Evolutionary conservation across 2,113 vertebrate species (phyloP).

Genomic region (Oreochromis spilurus): DNA sequence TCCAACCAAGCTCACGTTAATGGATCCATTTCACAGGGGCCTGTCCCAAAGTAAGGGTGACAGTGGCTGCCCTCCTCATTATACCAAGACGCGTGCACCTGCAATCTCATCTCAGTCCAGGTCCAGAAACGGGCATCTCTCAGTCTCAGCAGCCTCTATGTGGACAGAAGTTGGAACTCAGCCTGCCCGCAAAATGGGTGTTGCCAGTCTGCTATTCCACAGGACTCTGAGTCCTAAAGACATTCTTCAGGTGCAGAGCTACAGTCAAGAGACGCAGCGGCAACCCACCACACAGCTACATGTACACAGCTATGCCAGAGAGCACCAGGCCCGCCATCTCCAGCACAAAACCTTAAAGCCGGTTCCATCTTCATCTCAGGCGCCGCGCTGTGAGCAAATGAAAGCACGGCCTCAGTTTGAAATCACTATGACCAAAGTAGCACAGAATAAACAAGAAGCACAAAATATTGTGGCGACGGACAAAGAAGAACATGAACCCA

Average conservation of each 20-base stretch:
- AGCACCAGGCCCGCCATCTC: slow-evolving; percentile 57
- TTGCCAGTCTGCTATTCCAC: slow-evolving; percentile 78
- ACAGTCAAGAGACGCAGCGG: slow-evolving; percentile 60
- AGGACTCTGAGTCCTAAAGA: slow-evolving; percentile 76
- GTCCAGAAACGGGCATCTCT: slow-evolving; percentile 56
- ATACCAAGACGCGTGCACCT: slow-evolving; percentile 42
- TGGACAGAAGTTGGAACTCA: slow-evolving; percentile 23
- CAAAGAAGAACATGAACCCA: neutral
- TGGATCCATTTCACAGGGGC: slow-evolving; percentile 60
- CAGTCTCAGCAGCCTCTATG: slow-evolving; percentile 17
- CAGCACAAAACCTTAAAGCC: slow-evolving; percentile 16
- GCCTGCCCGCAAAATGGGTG: slow-evolving; percentile 75
- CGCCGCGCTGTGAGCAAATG: neutral
- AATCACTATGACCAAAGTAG: neutral
- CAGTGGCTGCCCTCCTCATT: slow-evolving; percentile 14
- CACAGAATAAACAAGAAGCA: neutral
- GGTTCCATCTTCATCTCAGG: neutral
- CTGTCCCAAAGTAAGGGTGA: slow-evolving; percentile 20
- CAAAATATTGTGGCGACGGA: neutral
- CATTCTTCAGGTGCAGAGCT: slow-evolving; percentile 83
- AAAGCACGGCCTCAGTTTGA: neutral
- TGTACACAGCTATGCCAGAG: slow-evolving; percentile 55
- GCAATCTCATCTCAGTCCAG: slow-evolving; percentile 32
- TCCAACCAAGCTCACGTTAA: slow-evolving; percentile 61
- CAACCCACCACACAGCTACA: slow-evolving; percentile 53